Conservation (phyloP, 92 coral and sea anemone species). For the Virgularia gustaviana region DNA sequence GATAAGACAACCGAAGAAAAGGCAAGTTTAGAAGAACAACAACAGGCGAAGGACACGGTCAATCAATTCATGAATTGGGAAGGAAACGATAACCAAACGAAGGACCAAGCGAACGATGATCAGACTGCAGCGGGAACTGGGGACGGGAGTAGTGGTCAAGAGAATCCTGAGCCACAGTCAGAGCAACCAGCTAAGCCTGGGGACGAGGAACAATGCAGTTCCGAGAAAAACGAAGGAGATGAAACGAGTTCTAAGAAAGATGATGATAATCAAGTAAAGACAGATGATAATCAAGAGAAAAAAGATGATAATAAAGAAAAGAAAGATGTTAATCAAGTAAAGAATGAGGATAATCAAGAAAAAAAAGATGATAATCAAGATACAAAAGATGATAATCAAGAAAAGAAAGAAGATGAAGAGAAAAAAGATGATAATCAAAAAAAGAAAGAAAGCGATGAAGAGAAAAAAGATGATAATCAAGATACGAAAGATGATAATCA, state of each 20-base stretch:
- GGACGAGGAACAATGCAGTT: neutral
- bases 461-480: neutral
- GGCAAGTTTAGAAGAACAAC: no score
- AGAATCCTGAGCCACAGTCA: no score
- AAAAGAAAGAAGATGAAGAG: neutral
- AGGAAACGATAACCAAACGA: no score
- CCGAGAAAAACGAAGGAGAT: neutral
- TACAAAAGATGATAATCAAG: neutral
- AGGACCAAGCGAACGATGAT: no score
- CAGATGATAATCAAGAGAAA: no score
- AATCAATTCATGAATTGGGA: no score
- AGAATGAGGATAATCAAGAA: neutral
- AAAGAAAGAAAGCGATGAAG: slow-evolving; percentile 16
- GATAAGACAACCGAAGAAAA: no score
- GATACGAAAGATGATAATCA: neutral
- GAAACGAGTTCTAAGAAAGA: neutral
- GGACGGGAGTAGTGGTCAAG: no score
- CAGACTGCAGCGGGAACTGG: no score
- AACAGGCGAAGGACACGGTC: no score
- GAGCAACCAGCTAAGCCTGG: no score
- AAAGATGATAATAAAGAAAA: neutral
- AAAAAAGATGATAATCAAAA: neutral
- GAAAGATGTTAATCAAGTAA: neutral
- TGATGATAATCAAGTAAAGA: neutral
- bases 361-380: neutral